These are phyloP conservation scores for Strix aluco DNA, from an alignment of 2,113 vertebrate species.

Conservation along the genomic window DNA sequence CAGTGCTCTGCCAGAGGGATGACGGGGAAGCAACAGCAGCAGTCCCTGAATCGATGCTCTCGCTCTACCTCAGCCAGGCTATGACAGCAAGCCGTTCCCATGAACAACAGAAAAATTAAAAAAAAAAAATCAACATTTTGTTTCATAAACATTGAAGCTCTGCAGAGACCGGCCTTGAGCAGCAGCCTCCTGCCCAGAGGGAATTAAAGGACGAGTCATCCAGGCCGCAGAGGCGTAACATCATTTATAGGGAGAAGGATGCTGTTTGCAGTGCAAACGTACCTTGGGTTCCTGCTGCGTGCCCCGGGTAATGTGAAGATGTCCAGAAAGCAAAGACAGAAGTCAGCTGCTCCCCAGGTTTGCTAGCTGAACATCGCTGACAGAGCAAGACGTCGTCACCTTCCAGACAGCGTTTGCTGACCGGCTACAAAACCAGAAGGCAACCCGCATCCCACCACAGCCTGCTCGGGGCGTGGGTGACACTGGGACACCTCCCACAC, in stretches of 20 bases:
- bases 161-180: no score
- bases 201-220: no score
- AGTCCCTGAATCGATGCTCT: not conserved
- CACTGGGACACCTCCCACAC: not conserved
- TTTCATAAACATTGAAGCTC: no score
- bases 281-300: not conserved
- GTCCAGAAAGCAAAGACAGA: not conserved
- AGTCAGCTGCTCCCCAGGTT: not conserved
- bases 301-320: not conserved
- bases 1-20: not conserved
- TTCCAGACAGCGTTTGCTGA: not conserved
- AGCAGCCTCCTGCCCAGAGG: no score
- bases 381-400: not conserved
- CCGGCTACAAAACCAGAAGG: not conserved
- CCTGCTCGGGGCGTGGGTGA: fast-evolving
- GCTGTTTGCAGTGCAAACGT: not conserved
- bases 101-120: not conserved
- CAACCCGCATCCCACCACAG: not conserved
- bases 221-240: no score
- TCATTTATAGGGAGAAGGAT: not conserved
- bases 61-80: not conserved
- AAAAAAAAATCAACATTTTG: not conserved
- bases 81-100: not conserved
- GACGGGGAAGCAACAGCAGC: not conserved
- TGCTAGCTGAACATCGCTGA: not conserved